Evolutionary conservation across 2,888 invertebrate species (phyloP).

Genomic region (Plebejus argus): DNA sequence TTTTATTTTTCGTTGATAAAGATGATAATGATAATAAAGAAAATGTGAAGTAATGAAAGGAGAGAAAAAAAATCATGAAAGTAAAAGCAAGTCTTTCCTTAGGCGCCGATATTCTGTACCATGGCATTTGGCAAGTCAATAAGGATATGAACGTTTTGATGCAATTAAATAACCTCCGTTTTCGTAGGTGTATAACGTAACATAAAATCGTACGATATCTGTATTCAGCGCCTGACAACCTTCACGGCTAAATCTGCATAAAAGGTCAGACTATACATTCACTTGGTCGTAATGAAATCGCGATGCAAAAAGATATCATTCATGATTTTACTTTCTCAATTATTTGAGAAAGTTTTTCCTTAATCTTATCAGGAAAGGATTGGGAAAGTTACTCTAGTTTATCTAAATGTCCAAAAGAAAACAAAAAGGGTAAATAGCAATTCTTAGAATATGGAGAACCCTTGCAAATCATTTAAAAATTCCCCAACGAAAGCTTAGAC

Average conservation of each 20-base stretch:
- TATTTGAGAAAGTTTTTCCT: not conserved
- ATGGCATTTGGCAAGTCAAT: not conserved
- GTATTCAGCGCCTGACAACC: conserved; percentile 31
- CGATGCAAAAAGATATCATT: conserved; percentile 9
- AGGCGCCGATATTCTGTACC: not conserved
- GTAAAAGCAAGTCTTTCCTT: not conserved
- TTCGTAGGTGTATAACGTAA: conserved; percentile 12
- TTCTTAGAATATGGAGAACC: no score
- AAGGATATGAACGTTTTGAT: conserved; percentile 1
- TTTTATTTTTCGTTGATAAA: no score
- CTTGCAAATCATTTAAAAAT: no score
- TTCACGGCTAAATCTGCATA: conserved; percentile 34
- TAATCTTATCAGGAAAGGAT: not conserved
- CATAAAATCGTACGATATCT: conserved; percentile 35
- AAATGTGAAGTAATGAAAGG: not conserved
- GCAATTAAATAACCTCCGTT: conserved; percentile 6
- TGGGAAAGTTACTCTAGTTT: not conserved
- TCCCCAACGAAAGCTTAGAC: no score
- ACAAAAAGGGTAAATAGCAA: no score
- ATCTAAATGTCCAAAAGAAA: no score
- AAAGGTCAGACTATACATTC: conserved; percentile 41
- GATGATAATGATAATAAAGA: not conserved
- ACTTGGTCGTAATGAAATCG: conserved; percentile 32
- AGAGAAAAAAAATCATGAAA: not conserved
- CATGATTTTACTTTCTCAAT: not conserved